Base-by-base conservation (phyloP, 2,113 vertebrate species). In the Bolborhynchus lineola region DNA sequence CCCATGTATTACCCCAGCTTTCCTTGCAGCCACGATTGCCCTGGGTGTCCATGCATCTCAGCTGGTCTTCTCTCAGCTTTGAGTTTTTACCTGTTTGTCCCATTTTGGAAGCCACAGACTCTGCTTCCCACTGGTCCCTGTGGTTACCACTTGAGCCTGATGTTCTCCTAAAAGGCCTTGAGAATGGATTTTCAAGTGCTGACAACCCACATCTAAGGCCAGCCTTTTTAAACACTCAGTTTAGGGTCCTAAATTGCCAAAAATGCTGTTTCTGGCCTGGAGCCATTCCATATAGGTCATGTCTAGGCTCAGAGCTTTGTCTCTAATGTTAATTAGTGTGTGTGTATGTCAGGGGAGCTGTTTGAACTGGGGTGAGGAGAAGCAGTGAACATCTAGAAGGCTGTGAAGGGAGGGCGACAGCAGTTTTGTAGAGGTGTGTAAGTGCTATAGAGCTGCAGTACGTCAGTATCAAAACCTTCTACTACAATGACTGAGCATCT, bases 61-160 rank as follows among this genome's bases (percentile, higher is more conserved):
- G 3, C 33, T 62, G 33, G 16, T 42, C 49, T 72, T 37, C 52
- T 67, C 68, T 46, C 76, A 63, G 44, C 80, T 68, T 24, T 26
- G 52, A 29, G 21, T 35, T 50, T 29, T 4, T 14, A 12, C 6
- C 16, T 63, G 20, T 35, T 81, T 39, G n/a, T 68, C 26, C 24
- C 29, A 1, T 84, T 42, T 62, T 55, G 68, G 84, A 33, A 74
- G 68, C 68, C 21, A 11, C 31, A 41, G 90, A 44, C 57, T 5
- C 41, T 50, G n/a, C 42, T 69, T 37, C 53, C 39, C 41, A 65
- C 28, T 37, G 23, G 4, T 25, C 28, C 33, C 71, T 9, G 12
- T 8, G 20, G 20, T 49, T 65, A 11, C 55, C 23, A 20, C 11
- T n/a, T 0, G 0, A 60, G 41, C 31, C 80, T 53, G 15, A 25